Evolutionary conservation across 2,888 invertebrate species (phyloP), one percentile per base, ranked within the genome.

Genomic region (Dichetophora obliterata): DNA sequence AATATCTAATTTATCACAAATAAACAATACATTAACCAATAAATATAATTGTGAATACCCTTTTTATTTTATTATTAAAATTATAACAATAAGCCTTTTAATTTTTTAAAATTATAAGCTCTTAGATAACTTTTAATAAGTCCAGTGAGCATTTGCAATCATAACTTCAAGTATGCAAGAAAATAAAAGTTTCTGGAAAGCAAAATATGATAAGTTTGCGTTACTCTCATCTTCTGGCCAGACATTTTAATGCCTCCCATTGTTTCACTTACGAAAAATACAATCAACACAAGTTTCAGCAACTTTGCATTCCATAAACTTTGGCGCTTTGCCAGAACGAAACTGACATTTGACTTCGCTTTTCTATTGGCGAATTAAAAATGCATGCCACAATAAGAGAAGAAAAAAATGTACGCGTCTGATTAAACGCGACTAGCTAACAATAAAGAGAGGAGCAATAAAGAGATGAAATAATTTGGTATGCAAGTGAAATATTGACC

Each of bases 391-490:
- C 16, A 52, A 31, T 4, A 31, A 31, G 3, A 34, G n/a, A 24
- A n/a, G 57, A 71, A 57, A 69, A 37, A 59, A 43, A 37, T 54
- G 34, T 37, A 59, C 24, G 43, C 37, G 24, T 48, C 50, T 73
- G 72, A 73, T 73, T 73, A 73, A 73, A 73, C 9, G 48, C 14
- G n/a, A 27, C 72, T 50, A 59, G 43, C 19, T 22, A 73, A 50
- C 1, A 22, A 19, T 19, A n/a, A 31, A 19, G 59, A 59, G 43
- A 57, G 52, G 16, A 48, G 31, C 14, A 22, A 69, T 22, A n/a
- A 19, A 19, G 3, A 54, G 31, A 63, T n/a, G 9, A 31, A 65
- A 14, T n/a, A 1, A 34, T 31, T 73, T 61, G 6, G 48, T 73
- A 73, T 61, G 50, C 72, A 48, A 73, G 63, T 19, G 19, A 54